A percentile compares a stretch with the other conserved stretches of the same genome.
Evolutionary conservation across 2,888 invertebrate genomes (phyloP).

Genomic region (Drosophila differens): DNA sequence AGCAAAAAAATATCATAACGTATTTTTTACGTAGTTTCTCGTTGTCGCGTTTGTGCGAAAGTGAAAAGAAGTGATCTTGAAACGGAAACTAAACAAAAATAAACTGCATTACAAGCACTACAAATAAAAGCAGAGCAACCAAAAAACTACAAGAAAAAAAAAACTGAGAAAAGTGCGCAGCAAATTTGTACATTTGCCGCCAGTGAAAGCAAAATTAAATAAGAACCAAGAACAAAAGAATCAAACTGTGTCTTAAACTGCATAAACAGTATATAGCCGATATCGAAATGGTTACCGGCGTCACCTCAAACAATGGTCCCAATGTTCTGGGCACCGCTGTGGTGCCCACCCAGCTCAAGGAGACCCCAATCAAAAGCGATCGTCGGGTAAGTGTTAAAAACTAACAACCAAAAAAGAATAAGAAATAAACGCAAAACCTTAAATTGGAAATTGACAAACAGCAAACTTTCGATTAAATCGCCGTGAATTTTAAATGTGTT

Average conservation of each 20-base stretch:
- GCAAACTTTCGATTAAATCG: constrained; percentile 37
- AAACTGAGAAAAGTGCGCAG: constrained; percentile 47
- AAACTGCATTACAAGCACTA: constrained; percentile 24
- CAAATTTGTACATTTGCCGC: constrained; percentile 58
- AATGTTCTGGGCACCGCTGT: constrained; percentile 82
- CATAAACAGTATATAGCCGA: constrained; percentile 65
- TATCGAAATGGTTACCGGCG: constrained; percentile 85
- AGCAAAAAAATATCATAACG: constrained; percentile 33
- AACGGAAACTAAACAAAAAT: constrained; percentile 43
- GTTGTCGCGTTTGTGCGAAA: constrained; percentile 55
- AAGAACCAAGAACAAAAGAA: constrained; percentile 36
- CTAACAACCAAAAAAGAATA: not conserved
- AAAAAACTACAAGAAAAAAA: constrained; percentile 7
- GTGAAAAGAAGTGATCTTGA: constrained; percentile 67
- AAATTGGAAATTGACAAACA: constrained; percentile 10
- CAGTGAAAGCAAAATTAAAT: constrained; percentile 47
- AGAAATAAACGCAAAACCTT: not conserved
- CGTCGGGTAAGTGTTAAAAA: constrained; percentile 84
- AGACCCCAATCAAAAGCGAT: constrained; percentile 84
- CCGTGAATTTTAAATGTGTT: not conserved
- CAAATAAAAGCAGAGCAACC: constrained; percentile 35
- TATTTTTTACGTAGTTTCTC: constrained; percentile 59
- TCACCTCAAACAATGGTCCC: constrained; percentile 82
- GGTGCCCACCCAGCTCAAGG: constrained; percentile 76
- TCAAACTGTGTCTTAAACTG: constrained; percentile 68